Base-by-base conservation (phyloP, 1,140 invertebrate genomes). In the Heliconius hermathena region DNA sequence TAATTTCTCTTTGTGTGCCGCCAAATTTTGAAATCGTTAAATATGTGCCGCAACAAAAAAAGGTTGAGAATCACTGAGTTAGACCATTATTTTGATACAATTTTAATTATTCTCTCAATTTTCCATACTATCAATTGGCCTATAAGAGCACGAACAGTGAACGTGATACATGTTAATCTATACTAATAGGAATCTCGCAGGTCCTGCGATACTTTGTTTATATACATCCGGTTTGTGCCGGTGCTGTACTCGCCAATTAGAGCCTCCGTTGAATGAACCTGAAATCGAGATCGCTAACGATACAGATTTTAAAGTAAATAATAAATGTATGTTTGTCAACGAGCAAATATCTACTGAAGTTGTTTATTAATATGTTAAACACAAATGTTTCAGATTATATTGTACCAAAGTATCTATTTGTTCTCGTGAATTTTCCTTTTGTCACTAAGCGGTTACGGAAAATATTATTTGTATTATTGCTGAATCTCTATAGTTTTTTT, bases 121-220 rank as follows among this genome's bases (percentile, higher is more conserved):
- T 41, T 60, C 73, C 73, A 76, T 71, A 71, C 38, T n/a, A 73
- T 49, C 13, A 73, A 1, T 52, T 46, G 73, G 20, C 70, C 76
- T 76, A 18, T 57, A 38, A 57, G 22, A 46, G 18, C 79, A 80
- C 74, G 80, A 66, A 38, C 22, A 33, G 8, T 9, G 20, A 49
- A 26, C 80, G 80, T 81, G 80, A 78, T 74, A 18, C 29, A 57
- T 22, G 2, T 8, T 76, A 81, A 81, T 77, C 73, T 73, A 72
- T 81, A 76, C 70, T 80, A 80, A 79, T 80, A 74, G 52, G 71
- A 66, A 60, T 41, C 74, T n/a, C 71, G 57, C 71, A 13, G 74
- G 71, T 70, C 76, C 79, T 82, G 81, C 76, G 73, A 74, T 76
- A 76, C 74, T 36, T 26, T 77, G 72, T 81, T 73, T 76, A 26